These are phyloP conservation scores for Tenthredo livida DNA, from an alignment of 2,888 invertebrate species.

Conservation along the genomic window DNA sequence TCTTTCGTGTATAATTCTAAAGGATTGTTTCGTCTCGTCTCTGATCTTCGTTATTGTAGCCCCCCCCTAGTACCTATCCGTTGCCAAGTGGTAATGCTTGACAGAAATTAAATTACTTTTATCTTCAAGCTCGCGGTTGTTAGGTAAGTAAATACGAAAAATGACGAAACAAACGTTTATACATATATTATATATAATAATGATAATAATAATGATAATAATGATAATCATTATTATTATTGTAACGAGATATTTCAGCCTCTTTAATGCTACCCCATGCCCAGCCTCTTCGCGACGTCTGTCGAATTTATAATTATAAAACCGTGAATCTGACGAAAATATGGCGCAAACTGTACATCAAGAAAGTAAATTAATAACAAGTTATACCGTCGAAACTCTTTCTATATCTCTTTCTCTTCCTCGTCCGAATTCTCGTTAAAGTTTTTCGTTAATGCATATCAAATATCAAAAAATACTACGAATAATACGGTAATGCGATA, in stretches of 20 bases:
- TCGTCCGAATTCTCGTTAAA: not conserved
- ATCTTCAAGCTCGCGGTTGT: not conserved
- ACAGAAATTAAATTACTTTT: slow-evolving; percentile 48
- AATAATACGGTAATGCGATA: not conserved
- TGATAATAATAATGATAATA: not conserved
- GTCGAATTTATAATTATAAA: slow-evolving; percentile 22
- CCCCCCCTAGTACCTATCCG: not conserved
- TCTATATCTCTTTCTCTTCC: not conserved
- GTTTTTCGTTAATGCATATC: not conserved
- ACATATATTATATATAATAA: not conserved
- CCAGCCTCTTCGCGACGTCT: not conserved
- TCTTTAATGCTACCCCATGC: not conserved
- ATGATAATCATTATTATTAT: not conserved
- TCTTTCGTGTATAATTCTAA: slow-evolving; percentile 21
- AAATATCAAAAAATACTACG: not conserved
- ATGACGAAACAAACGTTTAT: not conserved
- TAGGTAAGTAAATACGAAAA: not conserved
- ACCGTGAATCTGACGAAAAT: not conserved
- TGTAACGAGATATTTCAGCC: not conserved
- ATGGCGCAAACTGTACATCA: not conserved
- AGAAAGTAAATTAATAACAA: not conserved
- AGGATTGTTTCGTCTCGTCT: slow-evolving; percentile 24
- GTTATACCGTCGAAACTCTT: not conserved
- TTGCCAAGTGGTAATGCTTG: slow-evolving; percentile 45
- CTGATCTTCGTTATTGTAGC: slow-evolving; percentile 40